Percentiles rank a stretch among this genome's conserved stretches.
Evolutionary conservation across 2,888 invertebrate genomes (phyloP).

Genomic region (Ectobius pallidus): DNA sequence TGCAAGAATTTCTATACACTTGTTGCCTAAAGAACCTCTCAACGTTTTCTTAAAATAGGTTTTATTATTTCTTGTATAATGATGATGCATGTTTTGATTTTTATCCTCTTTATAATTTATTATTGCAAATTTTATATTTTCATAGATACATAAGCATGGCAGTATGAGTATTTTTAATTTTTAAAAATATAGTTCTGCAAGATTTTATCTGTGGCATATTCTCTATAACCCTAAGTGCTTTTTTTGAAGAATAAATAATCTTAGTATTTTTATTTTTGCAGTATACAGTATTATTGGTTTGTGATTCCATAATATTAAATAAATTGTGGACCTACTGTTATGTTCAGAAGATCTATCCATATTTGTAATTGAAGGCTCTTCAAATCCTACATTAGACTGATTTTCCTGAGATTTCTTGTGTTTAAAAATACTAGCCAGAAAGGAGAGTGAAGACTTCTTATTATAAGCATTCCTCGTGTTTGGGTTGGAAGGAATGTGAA

Average conservation of each 20-base stretch:
- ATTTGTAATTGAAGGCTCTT: slow-evolving; percentile 9
- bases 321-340: slow-evolving; percentile 7
- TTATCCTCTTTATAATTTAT: too few relatives aligned
- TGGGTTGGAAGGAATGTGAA: slow-evolving; percentile 33
- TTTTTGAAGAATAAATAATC: too few relatives aligned
- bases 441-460: slow-evolving; percentile 37
- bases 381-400: slow-evolving; percentile 13
- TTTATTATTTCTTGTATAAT: too few relatives aligned
- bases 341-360: slow-evolving; percentile 34
- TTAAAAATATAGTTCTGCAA: too few relatives aligned
- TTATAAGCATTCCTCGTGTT: slow-evolving; percentile 33
- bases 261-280: neutral
- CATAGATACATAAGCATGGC: too few relatives aligned
- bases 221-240: too few relatives aligned
- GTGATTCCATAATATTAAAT: neutral
- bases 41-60: too few relatives aligned
- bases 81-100: too few relatives aligned
- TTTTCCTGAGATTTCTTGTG: slow-evolving; percentile 34
- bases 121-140: too few relatives aligned
- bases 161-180: neutral
- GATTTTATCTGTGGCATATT: too few relatives aligned
- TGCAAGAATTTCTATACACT: too few relatives aligned
- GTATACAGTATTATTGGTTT: neutral
- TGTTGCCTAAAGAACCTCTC: too few relatives aligned
- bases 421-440: slow-evolving; percentile 34